A percentile compares a stretch with the other conserved stretches of the same genome.
Evolutionary conservation across 2,888 invertebrate genomes (phyloP).

Genomic region (Brachylomia viminalis): DNA sequence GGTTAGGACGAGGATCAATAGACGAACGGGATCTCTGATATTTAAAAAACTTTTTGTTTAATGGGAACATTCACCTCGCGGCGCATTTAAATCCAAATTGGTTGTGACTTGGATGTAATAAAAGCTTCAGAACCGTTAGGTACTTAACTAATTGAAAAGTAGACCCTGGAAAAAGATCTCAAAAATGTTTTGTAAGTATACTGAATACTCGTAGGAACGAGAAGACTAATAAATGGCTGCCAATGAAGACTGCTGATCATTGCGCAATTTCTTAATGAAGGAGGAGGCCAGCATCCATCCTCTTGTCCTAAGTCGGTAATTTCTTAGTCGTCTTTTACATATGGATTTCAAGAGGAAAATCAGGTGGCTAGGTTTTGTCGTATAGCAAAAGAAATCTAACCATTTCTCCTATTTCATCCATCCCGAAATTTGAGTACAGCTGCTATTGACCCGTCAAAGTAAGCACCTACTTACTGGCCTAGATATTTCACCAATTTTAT

Average conservation of each 20-base stretch:
- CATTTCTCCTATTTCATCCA: background rate
- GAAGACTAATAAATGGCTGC: background rate
- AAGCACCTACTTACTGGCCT: background rate
- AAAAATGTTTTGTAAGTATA: too few species aligned
- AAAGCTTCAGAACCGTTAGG: background rate
- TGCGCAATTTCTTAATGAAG: background rate
- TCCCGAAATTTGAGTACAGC: background rate
- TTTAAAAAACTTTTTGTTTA: background rate
- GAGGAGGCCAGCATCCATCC: background rate
- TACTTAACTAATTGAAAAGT: background rate
- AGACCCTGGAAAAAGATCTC: background rate
- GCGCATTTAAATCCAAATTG: background rate
- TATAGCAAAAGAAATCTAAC: background rate
- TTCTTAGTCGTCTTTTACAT: background rate
- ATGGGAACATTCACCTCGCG: too few species aligned
- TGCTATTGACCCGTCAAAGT: background rate
- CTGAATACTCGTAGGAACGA: background rate
- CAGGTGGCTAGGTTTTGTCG: background rate
- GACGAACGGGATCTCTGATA: background rate
- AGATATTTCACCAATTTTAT: slow-evolving; percentile 4
- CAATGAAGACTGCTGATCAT: background rate
- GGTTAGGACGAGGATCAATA: slow-evolving; percentile 29
- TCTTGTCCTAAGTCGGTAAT: background rate
- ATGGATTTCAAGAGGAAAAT: too few species aligned
- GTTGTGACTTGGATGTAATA: background rate